Base-by-base conservation (phyloP, 1,140 invertebrate genomes). In the Drosophila pseudoobscura region DNA sequence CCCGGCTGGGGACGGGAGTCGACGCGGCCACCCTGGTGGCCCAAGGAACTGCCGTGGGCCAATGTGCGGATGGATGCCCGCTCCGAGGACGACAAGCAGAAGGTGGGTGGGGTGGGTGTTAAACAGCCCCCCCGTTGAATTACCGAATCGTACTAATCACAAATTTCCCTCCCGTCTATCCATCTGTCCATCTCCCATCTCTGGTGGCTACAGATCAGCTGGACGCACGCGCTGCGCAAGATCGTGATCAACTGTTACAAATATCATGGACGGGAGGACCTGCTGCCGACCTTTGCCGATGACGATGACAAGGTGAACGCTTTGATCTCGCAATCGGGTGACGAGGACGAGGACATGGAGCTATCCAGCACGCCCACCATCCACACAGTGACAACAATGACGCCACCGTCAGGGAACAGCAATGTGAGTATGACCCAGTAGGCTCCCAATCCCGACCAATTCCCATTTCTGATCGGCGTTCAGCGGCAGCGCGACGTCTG, bases 191-290 rank as follows among this genome's bases (percentile, higher is more conserved):
- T 31, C 5, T 43, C 6, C 0, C 13, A 1, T 31, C 5, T 43
- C 6, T 35, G 31, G 9, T 29, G 22, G 3, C 11, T 59, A 6
- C 39, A 99, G 97, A 98, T 99, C 79, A 99, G 98, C 31, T 99
- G 98, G 98, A 99, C 98, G 11, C 97, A 99, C 92, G 98, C 98
- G n/a, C 93, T 99, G 57, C 93, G 98, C 22, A 97, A 99, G 92
- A 99, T 99, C 78, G 98, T 99, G 45, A 97, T 98, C 89, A 99
- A 99, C 92, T 99, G 98, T 93, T 99, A 99, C 93, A 98, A 98
- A 93, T 98, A 97, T 92, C 98, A 99, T 92, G 97, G 97, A 1
- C 94, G 98, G 78, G 98, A 99, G 93, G 98, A 99, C 92, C 93
- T 99, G 35, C 92, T 99, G 71, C 98, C 98, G 5, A 97, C 97